These are phyloP conservation scores for Manacus vitellinus DNA, from an alignment of 2,113 vertebrate genomes.

Conservation along the genomic window DNA sequence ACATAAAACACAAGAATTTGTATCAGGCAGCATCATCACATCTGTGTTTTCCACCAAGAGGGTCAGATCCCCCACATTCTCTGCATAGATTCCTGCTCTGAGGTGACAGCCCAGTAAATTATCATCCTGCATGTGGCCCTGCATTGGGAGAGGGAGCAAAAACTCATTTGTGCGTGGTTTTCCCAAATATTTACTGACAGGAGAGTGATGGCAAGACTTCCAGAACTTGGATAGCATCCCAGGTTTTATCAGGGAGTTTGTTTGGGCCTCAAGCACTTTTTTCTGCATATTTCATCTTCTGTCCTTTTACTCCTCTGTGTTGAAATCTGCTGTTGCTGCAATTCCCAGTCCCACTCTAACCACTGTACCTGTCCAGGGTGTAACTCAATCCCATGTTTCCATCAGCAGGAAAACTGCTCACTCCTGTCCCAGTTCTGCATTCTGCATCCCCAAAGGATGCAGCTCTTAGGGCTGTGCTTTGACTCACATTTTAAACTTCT, in stretches of 20 bases:
- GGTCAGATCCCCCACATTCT: not conserved
- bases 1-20: not conserved
- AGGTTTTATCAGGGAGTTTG: not conserved
- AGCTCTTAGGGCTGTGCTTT: not conserved
- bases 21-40: not conserved
- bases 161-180: not conserved
- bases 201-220: not conserved
- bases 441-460: not conserved
- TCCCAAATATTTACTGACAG: not conserved
- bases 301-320: not conserved
- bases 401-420: not conserved
- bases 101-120: not conserved
- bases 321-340: not conserved
- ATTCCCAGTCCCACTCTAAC: not conserved
- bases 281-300: not conserved
- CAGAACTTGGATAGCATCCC: not conserved
- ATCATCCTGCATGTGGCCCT: not conserved
- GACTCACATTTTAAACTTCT: not conserved
- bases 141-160: not conserved
- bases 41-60: not conserved
- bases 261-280: not conserved
- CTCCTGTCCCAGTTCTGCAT: not conserved
- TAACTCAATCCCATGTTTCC: not conserved
- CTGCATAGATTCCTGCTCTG: not conserved
- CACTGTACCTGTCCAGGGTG: too few species aligned